These are phyloP conservation scores for Drosophila barbarae DNA, from an alignment of 2,888 invertebrate species.

Conservation along the genomic window DNA sequence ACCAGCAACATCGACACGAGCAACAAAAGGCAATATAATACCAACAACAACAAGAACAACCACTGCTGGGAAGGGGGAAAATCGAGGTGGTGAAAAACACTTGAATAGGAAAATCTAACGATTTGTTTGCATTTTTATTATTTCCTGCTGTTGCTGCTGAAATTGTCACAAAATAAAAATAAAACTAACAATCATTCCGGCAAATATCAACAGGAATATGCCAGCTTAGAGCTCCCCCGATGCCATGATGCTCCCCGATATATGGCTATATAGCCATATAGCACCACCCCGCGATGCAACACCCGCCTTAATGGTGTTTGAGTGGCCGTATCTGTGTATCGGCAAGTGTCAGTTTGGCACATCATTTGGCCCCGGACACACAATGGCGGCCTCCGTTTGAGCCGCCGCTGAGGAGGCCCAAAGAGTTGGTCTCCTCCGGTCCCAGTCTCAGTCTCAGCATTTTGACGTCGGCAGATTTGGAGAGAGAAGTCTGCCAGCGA, in stretches of 20 bases:
- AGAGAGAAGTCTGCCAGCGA: slow-evolving; percentile 43
- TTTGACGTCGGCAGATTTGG: slow-evolving; percentile 74
- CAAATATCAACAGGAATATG: slow-evolving; percentile 45
- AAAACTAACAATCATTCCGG: slow-evolving; percentile 53
- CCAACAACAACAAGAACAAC: slow-evolving; percentile 31
- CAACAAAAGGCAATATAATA: slow-evolving; percentile 39
- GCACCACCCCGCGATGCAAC: slow-evolving; percentile 16
- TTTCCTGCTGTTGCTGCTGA: slow-evolving; percentile 67
- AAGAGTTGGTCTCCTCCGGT: slow-evolving; percentile 27
- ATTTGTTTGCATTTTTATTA: slow-evolving; percentile 77
- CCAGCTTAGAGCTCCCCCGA: background rate
- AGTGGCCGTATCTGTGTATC: slow-evolving; percentile 66
- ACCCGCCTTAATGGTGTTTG: slow-evolving; percentile 51
- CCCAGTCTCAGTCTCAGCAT: slow-evolving; percentile 45
- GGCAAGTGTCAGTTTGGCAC: slow-evolving; percentile 72
- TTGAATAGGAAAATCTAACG: slow-evolving; percentile 72
- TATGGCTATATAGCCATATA: slow-evolving; percentile 9
- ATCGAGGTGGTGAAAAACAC: slow-evolving; percentile 45
- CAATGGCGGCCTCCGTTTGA: slow-evolving; percentile 69
- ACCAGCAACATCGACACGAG: slow-evolving; percentile 33
- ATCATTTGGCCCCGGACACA: slow-evolving; percentile 70
- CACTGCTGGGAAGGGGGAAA: background rate
- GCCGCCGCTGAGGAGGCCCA: slow-evolving; percentile 43
- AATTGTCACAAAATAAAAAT: slow-evolving; percentile 71
- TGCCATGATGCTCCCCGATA: background rate